Conservation (phyloP, 1,140 invertebrate species). For the Orussus abietinus region DNA sequence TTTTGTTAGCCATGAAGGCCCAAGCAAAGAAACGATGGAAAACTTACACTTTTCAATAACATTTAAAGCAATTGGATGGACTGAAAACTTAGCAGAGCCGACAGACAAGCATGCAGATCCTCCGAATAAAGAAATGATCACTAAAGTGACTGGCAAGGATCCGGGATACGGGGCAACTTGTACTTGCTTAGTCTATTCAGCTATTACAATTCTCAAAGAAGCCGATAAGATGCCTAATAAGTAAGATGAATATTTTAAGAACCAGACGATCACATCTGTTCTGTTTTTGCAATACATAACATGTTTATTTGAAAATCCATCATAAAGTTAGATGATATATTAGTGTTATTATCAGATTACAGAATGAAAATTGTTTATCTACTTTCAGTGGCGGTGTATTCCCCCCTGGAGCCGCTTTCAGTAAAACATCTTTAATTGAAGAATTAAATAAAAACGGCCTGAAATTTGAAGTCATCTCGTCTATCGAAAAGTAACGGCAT, state of each 20-base stretch:
- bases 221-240: constrained; percentile 67
- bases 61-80: constrained; percentile 76
- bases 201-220: constrained; percentile 73
- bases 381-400: constrained; percentile 53
- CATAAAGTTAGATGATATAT: no score
- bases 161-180: constrained; percentile 83
- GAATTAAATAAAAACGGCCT: constrained; percentile 59
- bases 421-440: constrained; percentile 62
- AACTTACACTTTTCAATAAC: constrained; percentile 63
- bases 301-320: no score
- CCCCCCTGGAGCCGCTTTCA: constrained; percentile 55
- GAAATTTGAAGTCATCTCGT: constrained; percentile 57
- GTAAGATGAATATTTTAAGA: constrained; percentile 55
- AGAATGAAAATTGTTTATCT: constrained; percentile 6
- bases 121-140: constrained; percentile 67
- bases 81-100: constrained; percentile 58
- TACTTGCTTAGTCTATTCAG: constrained; percentile 67
- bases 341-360: no score
- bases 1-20: constrained; percentile 63
- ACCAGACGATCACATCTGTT: no score
- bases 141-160: constrained; percentile 62
- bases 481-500: constrained; percentile 33
- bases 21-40: constrained; percentile 61
- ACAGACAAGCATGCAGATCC: constrained; percentile 59
- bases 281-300: no score